Evolutionary conservation across 2,888 invertebrate species (phyloP), one percentile per base, ranked within the genome.

Genomic region (Hypomecis punctinalis): DNA sequence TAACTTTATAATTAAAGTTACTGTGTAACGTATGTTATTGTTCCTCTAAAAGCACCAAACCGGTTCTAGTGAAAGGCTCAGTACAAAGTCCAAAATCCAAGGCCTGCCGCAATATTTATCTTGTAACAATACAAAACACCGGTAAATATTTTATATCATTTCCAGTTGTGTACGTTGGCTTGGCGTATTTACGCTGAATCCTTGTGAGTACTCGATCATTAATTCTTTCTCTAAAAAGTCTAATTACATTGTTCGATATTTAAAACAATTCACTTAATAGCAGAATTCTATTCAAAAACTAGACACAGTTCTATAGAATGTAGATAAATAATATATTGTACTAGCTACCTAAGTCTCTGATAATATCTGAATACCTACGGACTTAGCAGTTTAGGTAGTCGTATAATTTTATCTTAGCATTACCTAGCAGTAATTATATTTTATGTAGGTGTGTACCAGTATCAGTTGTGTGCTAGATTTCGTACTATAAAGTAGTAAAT

Each of bases 71-170:
- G 54, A 52, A 52, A 52, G 52, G 52, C 40, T 40, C 51, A 46
- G 60, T 58, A 36, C 58, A 58, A 57, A 62, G 70, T 67, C 67
- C 72, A 69, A 61, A 51, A 66, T 70, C 68, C 72, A 72, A 61
- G 57, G 61, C 33, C 23, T 40, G 48, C 47, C 53, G 36, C 45
- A 43, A 5, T 37, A 46, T 46, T 45, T 46, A 42, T 9, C 13
- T 39, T 8, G 36, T 33, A 47, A 48, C 56, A 56, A 48, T 33
- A 56, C 46, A 39, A 56, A 47, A 56, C 23, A 40, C 23, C 47
- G 40, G 10, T 8, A n/a, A 10, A 7, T 8, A 11, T 10, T 43
- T n/a, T 5, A 40, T 49, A 36, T 47, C 10, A 35, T 5, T 48
- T 48, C n/a, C 6, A 37, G 37, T 49, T 37, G 11, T 11, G 37